Evolutionary conservation across 2,797 vertebrate genomes (phyloP), one percentile per base, ranked within the genome.

Genomic region (Monodelphis domestica): DNA sequence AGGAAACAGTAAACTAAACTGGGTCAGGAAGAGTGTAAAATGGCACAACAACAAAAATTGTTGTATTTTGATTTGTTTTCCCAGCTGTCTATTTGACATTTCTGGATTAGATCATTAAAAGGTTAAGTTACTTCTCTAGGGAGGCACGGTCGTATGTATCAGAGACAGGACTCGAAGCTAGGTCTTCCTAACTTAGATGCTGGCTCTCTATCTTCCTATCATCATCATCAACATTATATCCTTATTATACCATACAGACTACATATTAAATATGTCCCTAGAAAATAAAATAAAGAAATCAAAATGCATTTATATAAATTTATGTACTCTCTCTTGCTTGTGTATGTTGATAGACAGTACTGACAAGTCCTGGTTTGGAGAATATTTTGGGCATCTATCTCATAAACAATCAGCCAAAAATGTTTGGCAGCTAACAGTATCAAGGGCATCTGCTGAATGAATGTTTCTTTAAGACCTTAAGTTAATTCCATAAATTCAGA

Each of bases 391-490:
- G 38, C 70, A 84, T 45, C 15, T 84, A 89, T 12, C 45, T 90
- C 92, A 93, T 53, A 93, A 95, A 57, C 78, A 33, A 38, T 3
- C 21, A 95, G 90, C 63, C 0, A 14, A 6, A 91, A 91, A 53
- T 33, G 33, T 52, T 57, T 9, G n/a, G 50, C 96, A 91, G 54
- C 30, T 50, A 0, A 53, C 70, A 54, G 29, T 53, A 92, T 54
- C 94, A 54, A 92, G 45, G 56, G 54, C 63, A 52, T 88, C 90
- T 54, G 52, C 84, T 87, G 88, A 96, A 89, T 89, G 90, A 90
- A 92, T 24, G 45, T 93, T 93, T 95, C 84, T 88, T 84, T 59
- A 53, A 89, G 50, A 78, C 93, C 90, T 38, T 87, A 93, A 70
- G 52, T 88, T 92, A 57, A 94, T 92, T 92, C 78, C 78, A 24